Evolutionary conservation across 2,113 vertebrate species (phyloP).

Genomic region (Elanoides forficatus): DNA sequence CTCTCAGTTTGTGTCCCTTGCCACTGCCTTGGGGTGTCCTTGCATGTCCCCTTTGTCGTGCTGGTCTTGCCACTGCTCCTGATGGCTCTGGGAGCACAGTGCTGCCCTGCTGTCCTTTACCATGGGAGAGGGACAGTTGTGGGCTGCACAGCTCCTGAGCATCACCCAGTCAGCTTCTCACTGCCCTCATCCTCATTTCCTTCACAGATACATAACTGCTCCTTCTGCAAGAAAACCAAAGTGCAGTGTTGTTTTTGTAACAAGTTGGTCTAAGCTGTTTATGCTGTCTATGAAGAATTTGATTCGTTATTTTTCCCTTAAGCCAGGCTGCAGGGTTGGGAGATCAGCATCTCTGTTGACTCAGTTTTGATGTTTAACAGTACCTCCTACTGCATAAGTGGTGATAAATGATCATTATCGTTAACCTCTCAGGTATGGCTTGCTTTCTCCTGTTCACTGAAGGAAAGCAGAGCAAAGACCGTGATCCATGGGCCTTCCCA

Average conservation of each 20-base stretch:
- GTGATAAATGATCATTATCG: background rate
- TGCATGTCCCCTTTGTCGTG: background rate
- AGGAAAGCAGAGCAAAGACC: background rate
- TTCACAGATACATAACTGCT: rapidly evolving
- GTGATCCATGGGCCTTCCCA: background rate
- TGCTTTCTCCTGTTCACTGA: background rate
- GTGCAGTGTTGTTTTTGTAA: background rate
- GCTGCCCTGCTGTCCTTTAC: background rate
- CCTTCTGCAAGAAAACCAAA: background rate
- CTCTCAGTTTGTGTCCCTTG: background rate
- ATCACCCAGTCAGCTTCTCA: background rate
- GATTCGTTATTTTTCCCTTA: background rate
- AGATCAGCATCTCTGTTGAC: background rate
- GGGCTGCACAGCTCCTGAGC: background rate
- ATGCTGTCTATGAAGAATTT: background rate
- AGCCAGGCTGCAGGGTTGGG: background rate
- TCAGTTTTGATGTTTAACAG: background rate
- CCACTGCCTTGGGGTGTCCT: background rate
- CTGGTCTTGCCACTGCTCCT: background rate
- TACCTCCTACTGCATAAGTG: background rate
- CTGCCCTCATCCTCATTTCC: background rate
- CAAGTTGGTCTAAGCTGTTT: background rate
- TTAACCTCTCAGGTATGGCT: background rate
- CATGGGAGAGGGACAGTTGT: background rate
- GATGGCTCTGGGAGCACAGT: background rate